Conservation (phyloP, 2,113 vertebrate species). For the Hydrochoerus hydrochaeris region DNA sequence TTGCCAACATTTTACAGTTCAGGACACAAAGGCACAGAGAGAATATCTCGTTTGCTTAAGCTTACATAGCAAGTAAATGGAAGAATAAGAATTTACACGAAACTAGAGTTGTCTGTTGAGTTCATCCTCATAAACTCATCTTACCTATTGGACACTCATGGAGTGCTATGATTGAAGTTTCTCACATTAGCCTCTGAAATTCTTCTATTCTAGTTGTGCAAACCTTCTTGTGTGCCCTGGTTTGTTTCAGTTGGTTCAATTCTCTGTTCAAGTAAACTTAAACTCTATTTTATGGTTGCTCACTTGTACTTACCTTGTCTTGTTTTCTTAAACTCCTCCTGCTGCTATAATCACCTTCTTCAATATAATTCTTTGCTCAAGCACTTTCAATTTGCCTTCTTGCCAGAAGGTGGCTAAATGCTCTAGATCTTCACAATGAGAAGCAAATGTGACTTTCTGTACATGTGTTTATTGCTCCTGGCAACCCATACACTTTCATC, state of each 20-base stretch:
- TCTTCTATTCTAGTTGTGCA: background rate
- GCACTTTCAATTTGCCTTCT: background rate
- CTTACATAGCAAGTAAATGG: background rate
- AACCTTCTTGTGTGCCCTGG: background rate
- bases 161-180: background rate
- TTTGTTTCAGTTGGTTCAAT: background rate
- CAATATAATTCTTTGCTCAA: background rate
- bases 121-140: background rate
- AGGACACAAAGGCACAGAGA: background rate
- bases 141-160: background rate
- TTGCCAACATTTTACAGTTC: background rate
- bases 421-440: background rate
- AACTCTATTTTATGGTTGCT: background rate
- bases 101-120: background rate
- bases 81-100: background rate
- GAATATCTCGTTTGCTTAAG: background rate
- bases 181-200: background rate
- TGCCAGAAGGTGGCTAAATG: background rate
- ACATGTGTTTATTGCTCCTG: background rate
- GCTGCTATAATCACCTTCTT: background rate
- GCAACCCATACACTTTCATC: background rate
- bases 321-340: background rate
- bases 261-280: background rate
- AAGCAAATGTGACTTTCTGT: background rate
- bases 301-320: background rate